Conservation (phyloP, 2,888 invertebrate species). For the Rhopalosiphum nymphaeae region DNA sequence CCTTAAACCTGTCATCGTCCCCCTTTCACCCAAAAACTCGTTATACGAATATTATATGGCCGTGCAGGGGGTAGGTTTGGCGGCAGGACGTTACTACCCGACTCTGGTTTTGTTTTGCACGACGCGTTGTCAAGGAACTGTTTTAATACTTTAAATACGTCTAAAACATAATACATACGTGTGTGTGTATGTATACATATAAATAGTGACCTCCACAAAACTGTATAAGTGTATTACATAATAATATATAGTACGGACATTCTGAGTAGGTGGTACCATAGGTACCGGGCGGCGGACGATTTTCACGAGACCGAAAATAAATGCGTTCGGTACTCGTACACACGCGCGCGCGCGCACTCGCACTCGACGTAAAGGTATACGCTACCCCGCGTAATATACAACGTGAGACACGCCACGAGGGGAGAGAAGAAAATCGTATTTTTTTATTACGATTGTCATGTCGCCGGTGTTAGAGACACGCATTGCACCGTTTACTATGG, state of each 20-base stretch:
- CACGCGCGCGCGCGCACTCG: neutral
- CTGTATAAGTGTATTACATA: neutral
- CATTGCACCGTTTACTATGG: neutral
- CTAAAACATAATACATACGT: neutral
- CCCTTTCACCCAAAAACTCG: neutral
- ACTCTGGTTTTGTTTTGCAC: neutral
- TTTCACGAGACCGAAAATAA: neutral
- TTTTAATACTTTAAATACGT: neutral
- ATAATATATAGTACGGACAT: neutral
- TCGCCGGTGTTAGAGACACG: constrained; percentile 35
- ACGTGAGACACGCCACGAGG: neutral
- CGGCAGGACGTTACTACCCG: neutral
- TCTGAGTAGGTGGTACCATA: neutral
- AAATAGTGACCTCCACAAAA: neutral
- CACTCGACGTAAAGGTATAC: neutral
- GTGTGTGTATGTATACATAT: no score
- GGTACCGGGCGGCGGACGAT: neutral
- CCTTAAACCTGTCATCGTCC: neutral
- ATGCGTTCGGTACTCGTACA: neutral
- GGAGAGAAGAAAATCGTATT: neutral
- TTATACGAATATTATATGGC: neutral
- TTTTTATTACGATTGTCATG: neutral
- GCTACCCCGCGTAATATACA: neutral
- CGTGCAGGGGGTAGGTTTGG: neutral
- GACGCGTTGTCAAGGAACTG: neutral